A percentile compares a stretch with the other conserved stretches of the same genome.
phyloP scores from a whole-genome alignment of 1,140 invertebrate genomes.

The Andricus grossulariae region DNA sequence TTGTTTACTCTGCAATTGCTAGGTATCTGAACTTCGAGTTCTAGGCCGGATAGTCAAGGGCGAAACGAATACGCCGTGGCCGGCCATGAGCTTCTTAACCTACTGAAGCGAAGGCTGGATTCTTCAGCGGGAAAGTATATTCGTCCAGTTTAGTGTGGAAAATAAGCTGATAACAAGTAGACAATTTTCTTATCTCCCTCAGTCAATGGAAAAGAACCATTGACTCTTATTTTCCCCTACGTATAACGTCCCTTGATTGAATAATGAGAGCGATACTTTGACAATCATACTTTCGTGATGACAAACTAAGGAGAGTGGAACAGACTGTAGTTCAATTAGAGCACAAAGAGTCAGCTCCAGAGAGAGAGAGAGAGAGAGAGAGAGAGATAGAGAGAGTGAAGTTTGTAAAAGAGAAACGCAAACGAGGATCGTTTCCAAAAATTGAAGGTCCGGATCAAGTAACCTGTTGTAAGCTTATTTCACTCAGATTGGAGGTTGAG shows the following conservation, averaged over 20 bases:
- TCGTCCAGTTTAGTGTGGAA: neutral
- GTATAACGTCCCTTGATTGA: slow-evolving; percentile 4
- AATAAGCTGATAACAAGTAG: neutral
- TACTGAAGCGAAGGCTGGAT: slow-evolving; percentile 15
- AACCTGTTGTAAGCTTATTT: too few relatives aligned
- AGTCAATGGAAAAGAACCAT: slow-evolving; percentile 12
- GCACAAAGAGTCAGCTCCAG: too few relatives aligned
- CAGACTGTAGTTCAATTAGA: too few relatives aligned
- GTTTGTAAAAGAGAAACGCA: too few relatives aligned
- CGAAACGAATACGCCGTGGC: slow-evolving; percentile 15
- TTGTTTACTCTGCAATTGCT: slow-evolving; percentile 9
- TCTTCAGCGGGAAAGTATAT: slow-evolving; percentile 25
- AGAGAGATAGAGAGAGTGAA: too few relatives aligned
- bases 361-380: too few relatives aligned
- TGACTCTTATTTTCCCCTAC: neutral
- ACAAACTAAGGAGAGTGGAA: too few relatives aligned
- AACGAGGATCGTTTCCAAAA: too few relatives aligned
- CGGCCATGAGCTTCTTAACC: slow-evolving; percentile 29
- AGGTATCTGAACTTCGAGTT: slow-evolving; percentile 16
- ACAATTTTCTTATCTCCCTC: slow-evolving; percentile 4
- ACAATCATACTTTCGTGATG: slow-evolving; percentile 6
- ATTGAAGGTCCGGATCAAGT: too few relatives aligned
- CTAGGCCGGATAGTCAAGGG: slow-evolving; percentile 18
- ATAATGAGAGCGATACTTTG: slow-evolving; percentile 22
- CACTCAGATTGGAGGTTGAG: too few relatives aligned